A percentile compares a stretch with the other conserved stretches of the same genome.
These are phyloP conservation scores for Atta colombica DNA, from an alignment of 1,140 invertebrate genomes.

Conservation along the genomic window DNA sequence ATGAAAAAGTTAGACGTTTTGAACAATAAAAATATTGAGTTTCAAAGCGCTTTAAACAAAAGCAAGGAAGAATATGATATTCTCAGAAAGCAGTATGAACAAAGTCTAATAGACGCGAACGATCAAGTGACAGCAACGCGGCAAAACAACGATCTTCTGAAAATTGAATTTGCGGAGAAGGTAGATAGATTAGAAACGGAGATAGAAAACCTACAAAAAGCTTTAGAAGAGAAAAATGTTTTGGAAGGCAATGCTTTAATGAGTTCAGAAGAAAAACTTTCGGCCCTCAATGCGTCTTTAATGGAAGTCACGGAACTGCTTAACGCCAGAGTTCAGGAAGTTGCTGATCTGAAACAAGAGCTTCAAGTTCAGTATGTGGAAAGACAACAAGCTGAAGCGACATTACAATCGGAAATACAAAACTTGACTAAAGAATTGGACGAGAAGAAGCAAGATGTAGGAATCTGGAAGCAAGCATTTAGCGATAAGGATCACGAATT, in stretches of 20 bases:
- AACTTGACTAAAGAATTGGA: slow-evolving; percentile 84
- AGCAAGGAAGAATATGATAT: slow-evolving; percentile 77
- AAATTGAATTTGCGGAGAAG: slow-evolving; percentile 72
- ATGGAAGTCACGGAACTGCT: slow-evolving; percentile 80
- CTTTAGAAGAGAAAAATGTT: slow-evolving; percentile 80
- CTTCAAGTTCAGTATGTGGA: slow-evolving; percentile 84
- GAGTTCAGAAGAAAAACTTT: slow-evolving; percentile 58
- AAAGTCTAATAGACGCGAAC: slow-evolving; percentile 79
- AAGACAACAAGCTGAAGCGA: slow-evolving; percentile 69
- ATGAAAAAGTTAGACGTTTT: slow-evolving; percentile 73
- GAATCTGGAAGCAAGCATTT: slow-evolving; percentile 81
- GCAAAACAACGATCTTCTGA: slow-evolving; percentile 74
- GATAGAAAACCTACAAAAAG: slow-evolving; percentile 80
- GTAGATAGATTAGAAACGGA: slow-evolving; percentile 50
- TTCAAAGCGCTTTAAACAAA: slow-evolving; percentile 73
- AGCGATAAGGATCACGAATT: slow-evolving; percentile 81
- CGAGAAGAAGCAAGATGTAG: slow-evolving; percentile 85
- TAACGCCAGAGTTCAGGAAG: slow-evolving; percentile 81
- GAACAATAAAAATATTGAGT: slow-evolving; percentile 69
- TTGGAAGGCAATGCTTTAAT: slow-evolving; percentile 76
- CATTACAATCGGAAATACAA: slow-evolving; percentile 71
- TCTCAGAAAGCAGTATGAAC: slow-evolving; percentile 78
- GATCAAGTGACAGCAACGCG: slow-evolving; percentile 77
- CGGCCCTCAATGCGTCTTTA: slow-evolving; percentile 66
- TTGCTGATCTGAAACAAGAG: slow-evolving; percentile 83